These are phyloP conservation scores for Conus canariensis DNA, from an alignment of 2,888 invertebrate species.

Conservation along the genomic window DNA sequence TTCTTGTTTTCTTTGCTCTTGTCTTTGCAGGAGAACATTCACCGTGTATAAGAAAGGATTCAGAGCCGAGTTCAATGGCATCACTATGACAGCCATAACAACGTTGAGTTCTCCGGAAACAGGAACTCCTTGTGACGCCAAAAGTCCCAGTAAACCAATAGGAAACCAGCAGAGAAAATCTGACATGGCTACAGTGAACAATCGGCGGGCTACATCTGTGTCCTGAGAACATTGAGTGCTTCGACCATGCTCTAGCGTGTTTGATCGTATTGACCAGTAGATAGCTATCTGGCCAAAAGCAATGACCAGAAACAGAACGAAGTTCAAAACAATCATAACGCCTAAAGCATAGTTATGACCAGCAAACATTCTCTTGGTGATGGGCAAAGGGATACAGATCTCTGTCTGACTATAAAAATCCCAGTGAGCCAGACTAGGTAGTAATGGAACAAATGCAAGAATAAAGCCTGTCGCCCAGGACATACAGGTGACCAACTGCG, in stretches of 20 bases:
- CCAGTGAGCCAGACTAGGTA: conserved; percentile 52
- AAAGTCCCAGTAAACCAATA: conserved; percentile 9
- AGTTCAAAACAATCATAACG: conserved; percentile 73
- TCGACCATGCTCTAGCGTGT: neutral
- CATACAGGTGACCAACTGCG: conserved; percentile 56
- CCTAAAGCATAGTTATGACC: conserved; percentile 76
- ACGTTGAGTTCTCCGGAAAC: neutral
- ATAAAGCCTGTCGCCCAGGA: conserved; percentile 66
- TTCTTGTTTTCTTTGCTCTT: neutral
- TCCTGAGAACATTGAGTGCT: neutral
- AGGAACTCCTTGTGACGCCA: conserved; percentile 1
- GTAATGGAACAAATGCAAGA: conserved; percentile 71
- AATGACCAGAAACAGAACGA: conserved; percentile 48
- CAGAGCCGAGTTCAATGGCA: conserved; percentile 34
- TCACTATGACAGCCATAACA: neutral
- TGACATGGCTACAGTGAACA: neutral
- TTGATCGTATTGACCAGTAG: conserved; percentile 59
- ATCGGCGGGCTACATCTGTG: neutral
- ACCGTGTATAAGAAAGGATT: conserved; percentile 40
- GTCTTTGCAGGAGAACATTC: neutral
- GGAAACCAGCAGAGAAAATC: conserved; percentile 28
- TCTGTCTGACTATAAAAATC: conserved; percentile 67
- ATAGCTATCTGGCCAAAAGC: conserved; percentile 54
- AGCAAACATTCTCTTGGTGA: conserved; percentile 70
- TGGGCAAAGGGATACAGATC: conserved; percentile 75